These are phyloP conservation scores for Scaptomyza parva DNA, from an alignment of 2,888 invertebrate species.

Conservation along the genomic window DNA sequence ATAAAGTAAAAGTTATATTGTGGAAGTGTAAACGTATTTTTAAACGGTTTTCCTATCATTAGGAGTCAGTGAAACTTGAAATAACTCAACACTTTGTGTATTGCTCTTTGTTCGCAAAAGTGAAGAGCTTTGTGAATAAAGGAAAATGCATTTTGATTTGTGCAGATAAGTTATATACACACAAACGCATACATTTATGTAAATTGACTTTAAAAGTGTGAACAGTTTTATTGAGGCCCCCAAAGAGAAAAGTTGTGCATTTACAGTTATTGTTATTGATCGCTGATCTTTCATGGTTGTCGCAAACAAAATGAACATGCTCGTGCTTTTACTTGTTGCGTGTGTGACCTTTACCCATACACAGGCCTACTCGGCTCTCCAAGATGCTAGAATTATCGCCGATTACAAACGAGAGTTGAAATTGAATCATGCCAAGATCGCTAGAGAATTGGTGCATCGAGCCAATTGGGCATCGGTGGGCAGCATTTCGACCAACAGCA, in stretches of 20 bases:
- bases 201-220: conserved; percentile 25
- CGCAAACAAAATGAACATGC: conserved; percentile 31
- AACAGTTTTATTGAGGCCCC: neutral
- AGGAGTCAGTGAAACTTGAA: neutral
- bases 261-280: conserved; percentile 4
- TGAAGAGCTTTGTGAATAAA: neutral
- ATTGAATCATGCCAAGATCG: conserved; percentile 82
- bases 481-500: conserved; percentile 80
- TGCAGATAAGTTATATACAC: conserved; percentile 17
- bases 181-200: too few relatives aligned
- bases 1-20: neutral
- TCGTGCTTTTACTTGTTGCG: conserved; percentile 35
- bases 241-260: neutral
- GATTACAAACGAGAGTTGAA: conserved; percentile 57
- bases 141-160: conserved; percentile 7
- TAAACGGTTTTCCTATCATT: neutral
- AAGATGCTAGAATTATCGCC: conserved; percentile 73
- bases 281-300: conserved; percentile 7
- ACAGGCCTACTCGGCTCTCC: conserved; percentile 70
- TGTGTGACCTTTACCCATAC: conserved; percentile 15
- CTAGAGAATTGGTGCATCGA: conserved; percentile 82
- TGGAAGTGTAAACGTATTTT: neutral
- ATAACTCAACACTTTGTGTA: neutral
- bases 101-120: conserved; percentile 30
- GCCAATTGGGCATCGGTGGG: conserved; percentile 83